These are phyloP conservation scores for Daktulosphaira vitifoliae DNA, from an alignment of 1,140 invertebrate genomes.

Conservation along the genomic window DNA sequence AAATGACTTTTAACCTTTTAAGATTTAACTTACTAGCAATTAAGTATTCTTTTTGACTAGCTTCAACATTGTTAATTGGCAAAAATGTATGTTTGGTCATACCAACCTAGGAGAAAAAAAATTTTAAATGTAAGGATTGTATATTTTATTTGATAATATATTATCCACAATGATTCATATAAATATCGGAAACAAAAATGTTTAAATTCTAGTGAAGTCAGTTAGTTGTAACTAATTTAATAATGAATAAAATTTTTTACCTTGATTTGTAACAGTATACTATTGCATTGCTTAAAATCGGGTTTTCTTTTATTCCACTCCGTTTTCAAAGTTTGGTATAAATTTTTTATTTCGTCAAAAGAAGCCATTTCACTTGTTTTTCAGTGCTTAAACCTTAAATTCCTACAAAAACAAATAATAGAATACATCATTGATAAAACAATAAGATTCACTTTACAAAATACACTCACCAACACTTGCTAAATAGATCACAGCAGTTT, in stretches of 20 bases:
- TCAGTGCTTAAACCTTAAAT: background rate
- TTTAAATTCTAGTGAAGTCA: too few species aligned
- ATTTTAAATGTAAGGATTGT: too few species aligned
- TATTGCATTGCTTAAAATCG: slow-evolving; percentile 62
- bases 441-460: too few species aligned
- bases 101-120: slow-evolving; percentile 69
- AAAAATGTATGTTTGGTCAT: slow-evolving; percentile 77
- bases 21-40: slow-evolving; percentile 60
- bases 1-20: slow-evolving; percentile 1
- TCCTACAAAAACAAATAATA: slow-evolving; percentile 12
- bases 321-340: slow-evolving; percentile 63
- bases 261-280: slow-evolving; percentile 63
- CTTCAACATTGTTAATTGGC: slow-evolving; percentile 68
- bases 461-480: too few species aligned
- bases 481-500: too few species aligned
- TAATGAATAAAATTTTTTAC: slow-evolving; percentile 44
- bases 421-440: background rate
- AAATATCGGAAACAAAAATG: too few species aligned
- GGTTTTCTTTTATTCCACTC: slow-evolving; percentile 61
- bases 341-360: slow-evolving; percentile 54
- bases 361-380: slow-evolving; percentile 43
- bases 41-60: slow-evolving; percentile 76
- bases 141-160: too few species aligned
- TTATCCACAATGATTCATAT: too few species aligned
- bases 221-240: too few species aligned